These are phyloP conservation scores for Machimus rusticus DNA, from an alignment of 2,888 invertebrate species.

Conservation along the genomic window DNA sequence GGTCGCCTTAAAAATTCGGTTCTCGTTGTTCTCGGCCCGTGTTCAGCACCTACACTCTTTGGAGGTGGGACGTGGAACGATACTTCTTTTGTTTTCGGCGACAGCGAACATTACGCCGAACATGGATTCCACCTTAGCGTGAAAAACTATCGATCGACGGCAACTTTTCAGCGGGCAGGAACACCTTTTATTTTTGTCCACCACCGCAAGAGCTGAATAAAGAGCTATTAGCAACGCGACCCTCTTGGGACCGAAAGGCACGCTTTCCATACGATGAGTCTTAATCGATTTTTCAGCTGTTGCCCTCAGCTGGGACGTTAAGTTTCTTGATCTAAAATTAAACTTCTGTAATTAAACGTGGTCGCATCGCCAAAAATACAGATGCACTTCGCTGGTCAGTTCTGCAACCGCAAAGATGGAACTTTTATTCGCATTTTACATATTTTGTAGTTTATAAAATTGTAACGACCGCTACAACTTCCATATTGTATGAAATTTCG, in stretches of 20 bases:
- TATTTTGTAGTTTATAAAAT: background rate
- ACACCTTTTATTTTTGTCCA: background rate
- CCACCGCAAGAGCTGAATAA: background rate
- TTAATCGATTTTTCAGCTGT: conserved; percentile 5
- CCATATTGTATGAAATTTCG: too few relatives aligned
- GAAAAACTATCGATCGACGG: background rate
- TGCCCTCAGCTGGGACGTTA: background rate
- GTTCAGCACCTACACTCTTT: background rate
- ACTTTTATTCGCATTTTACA: background rate
- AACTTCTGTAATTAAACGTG: background rate
- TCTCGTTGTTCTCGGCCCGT: background rate
- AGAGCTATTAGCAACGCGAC: background rate
- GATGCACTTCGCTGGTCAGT: background rate
- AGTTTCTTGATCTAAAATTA: background rate
- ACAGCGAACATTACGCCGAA: background rate
- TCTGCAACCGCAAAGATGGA: background rate
- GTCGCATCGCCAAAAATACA: background rate
- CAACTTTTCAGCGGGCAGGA: background rate
- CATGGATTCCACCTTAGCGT: background rate
- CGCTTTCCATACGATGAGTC: background rate
- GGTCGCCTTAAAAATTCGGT: background rate
- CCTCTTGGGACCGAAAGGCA: background rate
- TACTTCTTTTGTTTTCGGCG: background rate
- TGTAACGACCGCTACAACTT: too few relatives aligned
- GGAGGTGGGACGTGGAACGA: background rate